Conservation (phyloP, 2,113 vertebrate species). For the Thalassarche chlororhynchos region DNA sequence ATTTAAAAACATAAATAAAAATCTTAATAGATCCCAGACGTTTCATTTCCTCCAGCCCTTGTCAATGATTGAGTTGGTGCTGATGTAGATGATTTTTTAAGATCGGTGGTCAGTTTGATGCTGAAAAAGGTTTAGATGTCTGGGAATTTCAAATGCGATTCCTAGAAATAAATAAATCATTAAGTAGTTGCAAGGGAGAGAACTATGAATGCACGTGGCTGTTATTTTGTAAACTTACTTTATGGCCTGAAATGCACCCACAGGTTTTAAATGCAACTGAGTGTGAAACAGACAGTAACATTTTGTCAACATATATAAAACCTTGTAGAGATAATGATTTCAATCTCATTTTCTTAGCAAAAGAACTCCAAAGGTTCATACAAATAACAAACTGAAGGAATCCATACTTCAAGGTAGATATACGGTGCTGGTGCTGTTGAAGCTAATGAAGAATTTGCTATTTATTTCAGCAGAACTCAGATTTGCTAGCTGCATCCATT, state of each 20-base stretch:
- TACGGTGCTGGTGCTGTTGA: not conserved
- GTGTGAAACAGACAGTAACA: constrained; percentile 4
- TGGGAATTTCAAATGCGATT: constrained; percentile 44
- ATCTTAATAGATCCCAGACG: constrained; percentile 53
- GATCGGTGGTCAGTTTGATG: constrained; percentile 30
- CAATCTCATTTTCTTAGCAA: not conserved
- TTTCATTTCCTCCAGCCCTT: constrained; percentile 45
- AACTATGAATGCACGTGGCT: not conserved
- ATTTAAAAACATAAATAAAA: constrained; percentile 64
- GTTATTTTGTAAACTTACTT: not conserved
- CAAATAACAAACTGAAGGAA: not conserved
- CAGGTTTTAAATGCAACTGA: constrained; percentile 16
- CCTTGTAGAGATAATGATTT: not conserved
- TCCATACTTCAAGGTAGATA: not conserved
- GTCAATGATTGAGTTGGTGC: constrained; percentile 29
- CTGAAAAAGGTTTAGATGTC: constrained; percentile 15
- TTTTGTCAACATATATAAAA: constrained; percentile 22
- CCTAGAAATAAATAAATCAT: constrained; percentile 38
- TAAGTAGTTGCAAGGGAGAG: not conserved
- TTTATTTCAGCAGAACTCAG: not conserved
- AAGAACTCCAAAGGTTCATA: not conserved
- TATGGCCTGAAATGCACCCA: not conserved
- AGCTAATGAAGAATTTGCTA: not conserved
- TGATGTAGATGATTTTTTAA: constrained; percentile 22
- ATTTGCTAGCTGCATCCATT: not conserved